Conservation (phyloP, 2,888 invertebrate genomes). For the Chrysolina haemoptera region DNA sequence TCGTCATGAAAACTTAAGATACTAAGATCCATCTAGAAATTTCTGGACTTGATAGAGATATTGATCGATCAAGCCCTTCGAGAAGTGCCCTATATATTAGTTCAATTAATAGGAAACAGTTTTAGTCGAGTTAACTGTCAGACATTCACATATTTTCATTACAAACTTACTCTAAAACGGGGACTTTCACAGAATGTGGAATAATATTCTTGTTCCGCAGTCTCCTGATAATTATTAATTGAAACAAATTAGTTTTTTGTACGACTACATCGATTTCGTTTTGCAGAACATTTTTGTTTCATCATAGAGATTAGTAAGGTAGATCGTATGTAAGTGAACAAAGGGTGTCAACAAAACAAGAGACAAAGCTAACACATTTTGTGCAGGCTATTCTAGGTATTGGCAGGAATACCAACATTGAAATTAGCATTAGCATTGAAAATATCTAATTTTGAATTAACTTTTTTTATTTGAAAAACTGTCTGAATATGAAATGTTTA, state of each 20-base stretch:
- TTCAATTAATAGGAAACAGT: not conserved
- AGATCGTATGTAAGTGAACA: too few relatives aligned
- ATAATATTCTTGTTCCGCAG: constrained; percentile 67
- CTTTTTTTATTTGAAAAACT: too few relatives aligned
- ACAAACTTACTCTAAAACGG: constrained; percentile 57
- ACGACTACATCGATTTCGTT: not conserved
- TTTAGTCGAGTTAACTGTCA: constrained; percentile 12
- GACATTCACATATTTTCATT: not conserved
- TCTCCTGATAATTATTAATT: constrained; percentile 63
- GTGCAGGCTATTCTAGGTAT: constrained; percentile 53
- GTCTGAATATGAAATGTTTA: too few relatives aligned
- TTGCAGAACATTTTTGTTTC: not conserved
- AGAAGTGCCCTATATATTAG: not conserved
- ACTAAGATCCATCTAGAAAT: too few relatives aligned
- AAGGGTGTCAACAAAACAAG: too few relatives aligned
- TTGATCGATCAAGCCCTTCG: too few relatives aligned
- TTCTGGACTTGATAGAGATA: too few relatives aligned
- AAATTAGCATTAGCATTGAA: too few relatives aligned
- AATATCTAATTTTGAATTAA: too few relatives aligned
- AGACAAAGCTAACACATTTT: constrained; percentile 46
- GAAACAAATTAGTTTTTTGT: constrained; percentile 35
- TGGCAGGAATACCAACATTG: not conserved
- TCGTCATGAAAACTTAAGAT: too few relatives aligned
- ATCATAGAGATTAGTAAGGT: too few relatives aligned
- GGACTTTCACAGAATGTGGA: constrained; percentile 66